Conservation (phyloP, 2,888 invertebrate genomes). For the Escarpia spicata region DNA sequence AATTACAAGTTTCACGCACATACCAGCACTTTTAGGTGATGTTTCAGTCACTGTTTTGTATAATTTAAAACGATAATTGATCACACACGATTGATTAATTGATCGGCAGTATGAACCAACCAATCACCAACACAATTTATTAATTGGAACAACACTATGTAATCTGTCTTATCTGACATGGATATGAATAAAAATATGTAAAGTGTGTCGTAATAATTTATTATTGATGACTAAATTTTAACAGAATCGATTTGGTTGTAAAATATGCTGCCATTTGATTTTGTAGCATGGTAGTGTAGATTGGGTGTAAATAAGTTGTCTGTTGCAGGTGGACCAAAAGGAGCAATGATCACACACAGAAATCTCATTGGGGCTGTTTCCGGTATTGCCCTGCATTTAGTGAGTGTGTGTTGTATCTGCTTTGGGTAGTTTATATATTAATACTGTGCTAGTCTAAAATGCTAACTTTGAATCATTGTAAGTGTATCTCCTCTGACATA, state of each 20-base stretch:
- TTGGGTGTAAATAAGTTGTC: not conserved
- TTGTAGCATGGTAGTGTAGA: not conserved
- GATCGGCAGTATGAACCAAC: no score
- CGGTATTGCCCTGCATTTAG: conserved; percentile 6
- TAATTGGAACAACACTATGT: no score
- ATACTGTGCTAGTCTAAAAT: no score
- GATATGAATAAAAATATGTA: not conserved
- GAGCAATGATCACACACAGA: conserved; percentile 95
- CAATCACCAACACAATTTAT: no score
- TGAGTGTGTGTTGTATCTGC: not conserved
- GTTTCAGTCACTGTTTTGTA: not conserved
- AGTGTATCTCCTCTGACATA: no score
- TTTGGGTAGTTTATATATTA: not conserved
- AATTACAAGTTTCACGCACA: conserved; percentile 25
- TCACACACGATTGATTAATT: no score
- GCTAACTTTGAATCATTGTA: no score
- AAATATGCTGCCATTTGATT: not conserved
- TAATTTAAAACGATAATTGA: no score
- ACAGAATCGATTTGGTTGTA: not conserved
- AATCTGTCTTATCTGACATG: no score
- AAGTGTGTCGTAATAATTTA: no score
- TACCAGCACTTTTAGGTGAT: not conserved
- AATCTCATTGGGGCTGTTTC: conserved; percentile 82
- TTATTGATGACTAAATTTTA: not conserved
- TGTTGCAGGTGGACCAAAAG: conserved; percentile 89